These are phyloP conservation scores for Dicaeum eximium DNA, from an alignment of 2,113 vertebrate species.

Conservation along the genomic window DNA sequence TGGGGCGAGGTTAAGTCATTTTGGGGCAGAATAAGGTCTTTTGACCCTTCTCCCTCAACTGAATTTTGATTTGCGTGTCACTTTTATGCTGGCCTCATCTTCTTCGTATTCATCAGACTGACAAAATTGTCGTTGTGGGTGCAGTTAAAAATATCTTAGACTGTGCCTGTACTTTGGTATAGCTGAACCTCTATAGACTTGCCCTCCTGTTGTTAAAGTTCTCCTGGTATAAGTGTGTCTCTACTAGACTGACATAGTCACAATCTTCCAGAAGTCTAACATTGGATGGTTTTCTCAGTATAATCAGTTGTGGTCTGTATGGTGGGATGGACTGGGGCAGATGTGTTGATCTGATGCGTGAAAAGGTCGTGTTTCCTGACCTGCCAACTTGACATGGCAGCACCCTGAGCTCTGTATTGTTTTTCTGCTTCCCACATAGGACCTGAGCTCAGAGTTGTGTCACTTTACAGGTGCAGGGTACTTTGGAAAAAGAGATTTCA, in stretches of 20 bases:
- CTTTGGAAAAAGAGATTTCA: background rate
- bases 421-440: background rate
- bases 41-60: background rate
- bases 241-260: background rate
- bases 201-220: background rate
- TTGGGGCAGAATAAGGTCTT: background rate
- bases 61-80: background rate
- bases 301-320: background rate
- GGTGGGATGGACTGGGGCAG: background rate
- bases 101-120: background rate
- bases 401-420: background rate
- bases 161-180: background rate
- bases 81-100: background rate
- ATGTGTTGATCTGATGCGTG: background rate
- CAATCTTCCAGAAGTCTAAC: background rate
- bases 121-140: background rate
- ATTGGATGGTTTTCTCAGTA: background rate
- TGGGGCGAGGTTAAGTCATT: background rate
- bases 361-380: background rate
- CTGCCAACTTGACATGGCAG: background rate
- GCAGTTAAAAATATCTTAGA: background rate
- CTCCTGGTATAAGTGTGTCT: background rate
- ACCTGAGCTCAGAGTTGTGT: fast-evolving
- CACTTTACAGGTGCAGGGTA: background rate
- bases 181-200: background rate